Conservation (phyloP, 2,888 invertebrate species). For the Erebia ligea region DNA sequence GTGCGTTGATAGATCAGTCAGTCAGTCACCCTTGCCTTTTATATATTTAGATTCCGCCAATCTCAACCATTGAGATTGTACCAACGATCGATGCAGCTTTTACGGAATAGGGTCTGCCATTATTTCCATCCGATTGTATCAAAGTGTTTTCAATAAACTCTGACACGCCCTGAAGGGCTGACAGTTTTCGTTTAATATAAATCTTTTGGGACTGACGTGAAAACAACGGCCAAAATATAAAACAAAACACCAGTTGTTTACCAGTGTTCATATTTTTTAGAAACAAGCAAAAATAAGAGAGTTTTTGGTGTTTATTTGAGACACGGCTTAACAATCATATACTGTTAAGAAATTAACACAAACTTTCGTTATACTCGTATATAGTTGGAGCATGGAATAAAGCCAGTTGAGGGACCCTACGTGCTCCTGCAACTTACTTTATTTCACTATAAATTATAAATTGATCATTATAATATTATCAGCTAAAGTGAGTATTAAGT, state of each 20-base stretch:
- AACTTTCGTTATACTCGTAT: too few relatives aligned
- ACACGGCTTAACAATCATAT: not conserved
- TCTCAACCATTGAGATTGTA: too few relatives aligned
- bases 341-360: not conserved
- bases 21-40: too few relatives aligned
- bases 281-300: not conserved
- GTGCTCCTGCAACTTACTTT: too few relatives aligned
- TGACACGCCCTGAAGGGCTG: not conserved
- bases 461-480: too few relatives aligned
- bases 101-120: not conserved
- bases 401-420: too few relatives aligned
- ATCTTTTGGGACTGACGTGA: not conserved
- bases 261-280: not conserved
- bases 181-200: conserved; percentile 8
- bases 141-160: conserved; percentile 1
- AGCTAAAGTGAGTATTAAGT: too few relatives aligned
- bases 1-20: too few relatives aligned
- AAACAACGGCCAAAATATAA: not conserved
- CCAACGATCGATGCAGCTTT: not conserved
- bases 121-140: not conserved
- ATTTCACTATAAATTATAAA: too few relatives aligned
- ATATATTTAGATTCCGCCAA: too few relatives aligned
- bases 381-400: too few relatives aligned
- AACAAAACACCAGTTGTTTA: not conserved
- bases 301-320: not conserved